Base-by-base conservation (phyloP, 1,140 invertebrate species). In the Babylonia areolata region DNA sequence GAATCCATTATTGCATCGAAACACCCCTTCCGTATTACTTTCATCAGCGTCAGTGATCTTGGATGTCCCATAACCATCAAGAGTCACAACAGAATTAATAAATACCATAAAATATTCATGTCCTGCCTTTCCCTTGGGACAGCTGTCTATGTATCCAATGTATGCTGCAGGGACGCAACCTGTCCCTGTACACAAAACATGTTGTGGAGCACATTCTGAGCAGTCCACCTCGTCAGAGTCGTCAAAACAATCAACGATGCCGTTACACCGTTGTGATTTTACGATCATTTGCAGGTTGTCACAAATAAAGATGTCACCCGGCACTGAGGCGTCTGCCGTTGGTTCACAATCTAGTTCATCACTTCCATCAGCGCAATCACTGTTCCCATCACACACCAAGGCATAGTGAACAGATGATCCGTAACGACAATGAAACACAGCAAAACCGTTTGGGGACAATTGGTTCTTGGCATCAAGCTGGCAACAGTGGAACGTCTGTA, bases 301-400 rank as follows among this genome's bases (percentile, higher is more conserved):
- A 37, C 84, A 88, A 33, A 33, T 51, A 35, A 73, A 71, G 37
- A 83, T 51, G 1, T 35, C n/a, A 0, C 37, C 37, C 17, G 85
- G 28, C 12, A 31, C 11, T 1, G 42, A 31, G 69, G 78, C 33
- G 33, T 33, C 12, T 75, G 20, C 0, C 51, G 31, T 1, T 31
- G 11, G 5, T 35, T 35, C 20, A 42, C 87, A 88, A 9, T 33
- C 37, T 2, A 42, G 51, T 58, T 88, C 87, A 37, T 88, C 87
- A 54, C 73, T 79, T 1, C 33, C 42, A 35, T 85, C 87, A 23
- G 35, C 46, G 51, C 87, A 88, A 28, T 85, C 81, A 11, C 0
- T 6, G 11, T 77, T 54, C 12, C 87, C 87, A 69, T 86, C 81
- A 86, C 87, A 88, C 28, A 88, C 51, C 28, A 85, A 35, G 3